Percentiles rank a stretch among this genome's conserved stretches.
phyloP scores from a whole-genome alignment of 1,140 invertebrate genomes.

The Dendroctonus valens region DNA sequence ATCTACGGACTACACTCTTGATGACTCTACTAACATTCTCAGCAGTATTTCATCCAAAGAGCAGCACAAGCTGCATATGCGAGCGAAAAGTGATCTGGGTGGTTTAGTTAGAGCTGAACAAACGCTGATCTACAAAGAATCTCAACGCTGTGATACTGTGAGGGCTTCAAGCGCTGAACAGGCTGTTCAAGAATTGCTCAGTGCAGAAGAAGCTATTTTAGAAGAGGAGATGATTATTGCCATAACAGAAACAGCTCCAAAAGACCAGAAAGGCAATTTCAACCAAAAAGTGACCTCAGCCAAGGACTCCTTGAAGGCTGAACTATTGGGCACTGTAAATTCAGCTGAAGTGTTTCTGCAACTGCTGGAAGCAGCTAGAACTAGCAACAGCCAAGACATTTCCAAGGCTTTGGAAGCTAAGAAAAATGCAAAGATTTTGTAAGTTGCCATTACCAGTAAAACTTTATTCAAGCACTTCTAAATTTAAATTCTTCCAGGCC shows the following conservation, averaged over 20 bases:
- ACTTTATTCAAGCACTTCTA: constrained; percentile 6
- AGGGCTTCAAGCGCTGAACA: constrained; percentile 11
- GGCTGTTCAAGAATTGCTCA: neutral
- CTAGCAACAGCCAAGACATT: constrained; percentile 60
- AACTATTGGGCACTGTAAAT: constrained; percentile 61
- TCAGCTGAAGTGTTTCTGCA: constrained; percentile 64
- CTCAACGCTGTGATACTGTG: constrained; percentile 19
- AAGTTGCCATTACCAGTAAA: constrained; percentile 43
- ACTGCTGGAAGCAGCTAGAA: constrained; percentile 60
- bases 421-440: constrained; percentile 57
- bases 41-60: constrained; percentile 53
- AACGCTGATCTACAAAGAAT: constrained; percentile 45
- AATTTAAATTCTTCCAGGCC: constrained; percentile 49
- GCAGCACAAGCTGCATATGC: constrained; percentile 55
- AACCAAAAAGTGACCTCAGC: constrained; percentile 57
- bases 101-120: constrained; percentile 54
- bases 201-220: neutral
- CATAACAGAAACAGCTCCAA: neutral
- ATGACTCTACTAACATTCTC: constrained; percentile 38
- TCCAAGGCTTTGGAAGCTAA: constrained; percentile 58
- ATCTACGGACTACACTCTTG: constrained; percentile 49
- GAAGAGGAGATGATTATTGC: neutral
- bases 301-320: constrained; percentile 53
- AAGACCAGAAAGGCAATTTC: constrained; percentile 39
- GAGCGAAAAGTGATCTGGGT: constrained; percentile 56